Evolutionary conservation across 2,888 invertebrate genomes (phyloP).

Genomic region (Mesorhabditis sp.): DNA sequence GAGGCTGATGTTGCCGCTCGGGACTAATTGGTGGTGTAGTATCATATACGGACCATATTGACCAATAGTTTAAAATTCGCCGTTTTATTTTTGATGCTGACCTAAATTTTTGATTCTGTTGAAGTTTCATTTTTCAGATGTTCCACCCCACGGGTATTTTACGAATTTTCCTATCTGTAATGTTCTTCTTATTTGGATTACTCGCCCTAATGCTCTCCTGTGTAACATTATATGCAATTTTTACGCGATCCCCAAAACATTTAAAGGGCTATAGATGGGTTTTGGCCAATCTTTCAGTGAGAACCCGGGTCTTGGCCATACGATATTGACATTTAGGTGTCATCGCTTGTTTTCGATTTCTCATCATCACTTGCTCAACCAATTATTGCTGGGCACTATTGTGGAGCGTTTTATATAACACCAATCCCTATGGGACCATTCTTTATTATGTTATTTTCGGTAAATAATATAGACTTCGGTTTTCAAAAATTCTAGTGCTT

Average conservation of each 20-base stretch:
- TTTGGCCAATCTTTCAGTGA: not conserved
- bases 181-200: not conserved
- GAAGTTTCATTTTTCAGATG: not conserved
- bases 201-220: not conserved
- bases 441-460: no score
- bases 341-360: not conserved
- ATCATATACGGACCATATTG: no score
- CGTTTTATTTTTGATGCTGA: no score
- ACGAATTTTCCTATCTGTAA: not conserved
- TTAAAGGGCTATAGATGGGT: not conserved
- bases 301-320: not conserved
- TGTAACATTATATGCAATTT: not conserved
- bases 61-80: no score
- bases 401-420: not conserved
- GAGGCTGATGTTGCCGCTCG: no score
- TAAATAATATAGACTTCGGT: not conserved
- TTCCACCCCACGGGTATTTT: not conserved
- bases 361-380: not conserved
- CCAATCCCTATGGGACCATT: not conserved
- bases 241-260: not conserved
- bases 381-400: slow-evolving; percentile 6
- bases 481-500: not conserved
- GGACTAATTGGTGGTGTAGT: no score
- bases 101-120: no score
- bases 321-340: not conserved